Evolutionary conservation across 2,113 vertebrate genomes (phyloP), one percentile per base, ranked within the genome.

Genomic region (Butorides virescens): DNA sequence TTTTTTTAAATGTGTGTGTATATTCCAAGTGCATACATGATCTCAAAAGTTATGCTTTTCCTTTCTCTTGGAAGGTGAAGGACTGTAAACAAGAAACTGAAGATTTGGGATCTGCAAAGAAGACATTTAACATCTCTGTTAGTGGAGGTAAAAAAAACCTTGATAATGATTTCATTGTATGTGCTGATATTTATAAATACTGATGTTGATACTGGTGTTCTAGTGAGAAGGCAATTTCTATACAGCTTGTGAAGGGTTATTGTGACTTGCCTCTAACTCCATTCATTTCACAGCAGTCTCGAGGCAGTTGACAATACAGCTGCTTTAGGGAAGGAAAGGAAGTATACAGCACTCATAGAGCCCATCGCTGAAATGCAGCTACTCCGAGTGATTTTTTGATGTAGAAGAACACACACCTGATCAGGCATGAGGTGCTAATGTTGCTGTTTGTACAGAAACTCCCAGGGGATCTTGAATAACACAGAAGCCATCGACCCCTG

Each of bases 121-220:
- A 86, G 47, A 98, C 97, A 5, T 98, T 99, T 96, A 98, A 97
- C 61, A 98, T 99, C 79, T 98, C 98, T 66, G 95, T 99, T 93
- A 99, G 97, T 92, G 98, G 98, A 97, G 99, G 99, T 99, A 98
- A 97, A 79, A 80, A 87, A 74, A 12, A 0, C 68, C 2, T 73
- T 95, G 17, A 7, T 74, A 19, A 1, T 67, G 11, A 59, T 86
- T 94, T 86, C 3, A 18, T 11, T 79, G 13, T 46, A 15, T 63
- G 13, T 90, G 72, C 58, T 84, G 37, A 25, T 78, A 62, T 49
- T 88, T 86, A 3, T 56, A 61, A 65, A 34, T 59, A 19, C 26
- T 62, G 44, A 8, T 76, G 21, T 37, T 92, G 61, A 37, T 83
- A 25, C 19, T 42, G 36, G 7, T 36, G 47, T 78, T 81, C 53